Conservation (phyloP, 2,888 invertebrate species). For the Agonopterix alstromeriana region DNA sequence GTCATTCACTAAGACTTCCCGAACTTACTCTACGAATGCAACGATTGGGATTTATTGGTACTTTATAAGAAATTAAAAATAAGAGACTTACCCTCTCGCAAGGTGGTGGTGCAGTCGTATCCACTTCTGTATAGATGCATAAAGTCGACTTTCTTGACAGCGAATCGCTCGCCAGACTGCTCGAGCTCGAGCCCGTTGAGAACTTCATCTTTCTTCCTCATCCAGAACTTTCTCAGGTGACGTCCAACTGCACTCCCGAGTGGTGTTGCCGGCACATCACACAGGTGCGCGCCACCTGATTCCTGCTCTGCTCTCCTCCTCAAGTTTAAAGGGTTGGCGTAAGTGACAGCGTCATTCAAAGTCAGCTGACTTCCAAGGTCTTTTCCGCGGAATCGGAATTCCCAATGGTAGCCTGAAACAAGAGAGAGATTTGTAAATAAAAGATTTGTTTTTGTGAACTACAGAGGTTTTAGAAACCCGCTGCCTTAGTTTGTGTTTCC, state of each 20-base stretch:
- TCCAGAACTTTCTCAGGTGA: slow-evolving; percentile 42
- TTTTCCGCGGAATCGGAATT: slow-evolving; percentile 20
- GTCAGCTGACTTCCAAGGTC: slow-evolving; percentile 34
- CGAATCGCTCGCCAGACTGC: slow-evolving; percentile 80
- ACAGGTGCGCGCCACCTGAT: slow-evolving; percentile 38
- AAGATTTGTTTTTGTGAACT: not conserved
- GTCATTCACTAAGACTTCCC: too few relatives aligned
- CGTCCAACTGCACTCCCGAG: slow-evolving; percentile 58
- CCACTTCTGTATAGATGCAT: slow-evolving; percentile 79
- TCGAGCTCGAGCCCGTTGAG: slow-evolving; percentile 79
- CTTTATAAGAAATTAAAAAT: not conserved
- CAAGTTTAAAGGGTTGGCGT: slow-evolving; percentile 13
- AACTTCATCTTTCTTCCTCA: slow-evolving; percentile 74
- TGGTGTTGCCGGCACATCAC: slow-evolving; percentile 67
- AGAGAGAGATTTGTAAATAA: slow-evolving; percentile 21
- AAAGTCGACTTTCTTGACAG: slow-evolving; percentile 80
- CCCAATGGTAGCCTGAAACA: slow-evolving; percentile 48
- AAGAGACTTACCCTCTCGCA: slow-evolving; percentile 71
- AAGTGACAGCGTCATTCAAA: slow-evolving; percentile 37
- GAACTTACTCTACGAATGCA: not conserved
- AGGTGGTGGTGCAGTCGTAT: slow-evolving; percentile 52
- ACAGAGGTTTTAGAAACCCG: too few relatives aligned
- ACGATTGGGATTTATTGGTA: not conserved
- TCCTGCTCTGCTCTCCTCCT: slow-evolving; percentile 5
- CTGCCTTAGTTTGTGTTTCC: too few relatives aligned